phyloP scores from a whole-genome alignment of 2,113 vertebrate genomes.

The Cygnus buccinator region DNA sequence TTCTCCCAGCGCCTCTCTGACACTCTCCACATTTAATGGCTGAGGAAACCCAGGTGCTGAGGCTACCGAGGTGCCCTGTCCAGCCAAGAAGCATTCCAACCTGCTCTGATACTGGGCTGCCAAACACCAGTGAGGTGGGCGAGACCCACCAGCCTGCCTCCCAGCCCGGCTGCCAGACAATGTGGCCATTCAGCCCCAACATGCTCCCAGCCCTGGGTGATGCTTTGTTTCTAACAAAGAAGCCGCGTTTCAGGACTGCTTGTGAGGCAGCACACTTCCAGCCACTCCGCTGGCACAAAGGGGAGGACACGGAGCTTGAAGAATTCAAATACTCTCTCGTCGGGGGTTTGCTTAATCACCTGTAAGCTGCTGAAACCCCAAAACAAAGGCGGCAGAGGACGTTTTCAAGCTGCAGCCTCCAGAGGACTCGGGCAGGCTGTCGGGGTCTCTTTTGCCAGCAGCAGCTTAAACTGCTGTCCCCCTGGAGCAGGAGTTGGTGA shows the following conservation, averaged over 20 bases:
- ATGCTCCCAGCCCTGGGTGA: neutral
- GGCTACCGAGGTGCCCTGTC: fast-evolving
- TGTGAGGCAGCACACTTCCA: neutral
- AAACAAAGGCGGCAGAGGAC: neutral
- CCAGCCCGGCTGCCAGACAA: fast-evolving
- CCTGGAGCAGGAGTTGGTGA: neutral
- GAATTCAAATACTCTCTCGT: neutral
- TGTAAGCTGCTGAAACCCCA: neutral
- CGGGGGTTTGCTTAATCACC: neutral
- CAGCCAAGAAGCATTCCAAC: neutral
- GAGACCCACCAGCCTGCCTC: neutral
- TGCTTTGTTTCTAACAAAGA: neutral
- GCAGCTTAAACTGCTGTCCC: neutral
- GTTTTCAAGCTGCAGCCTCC: neutral
- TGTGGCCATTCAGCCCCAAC: neutral
- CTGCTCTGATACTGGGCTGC: neutral
- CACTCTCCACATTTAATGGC: neutral
- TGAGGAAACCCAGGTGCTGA: neutral
- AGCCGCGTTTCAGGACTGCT: neutral
- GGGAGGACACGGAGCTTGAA: neutral
- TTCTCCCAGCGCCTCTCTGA: neutral
- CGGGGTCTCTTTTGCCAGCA: neutral
- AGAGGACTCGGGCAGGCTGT: neutral
- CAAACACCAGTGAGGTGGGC: neutral
- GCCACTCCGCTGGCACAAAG: neutral